phyloP scores from a whole-genome alignment of 1,140 invertebrate genomes.

The Hyposmocoma kahamanoa region DNA sequence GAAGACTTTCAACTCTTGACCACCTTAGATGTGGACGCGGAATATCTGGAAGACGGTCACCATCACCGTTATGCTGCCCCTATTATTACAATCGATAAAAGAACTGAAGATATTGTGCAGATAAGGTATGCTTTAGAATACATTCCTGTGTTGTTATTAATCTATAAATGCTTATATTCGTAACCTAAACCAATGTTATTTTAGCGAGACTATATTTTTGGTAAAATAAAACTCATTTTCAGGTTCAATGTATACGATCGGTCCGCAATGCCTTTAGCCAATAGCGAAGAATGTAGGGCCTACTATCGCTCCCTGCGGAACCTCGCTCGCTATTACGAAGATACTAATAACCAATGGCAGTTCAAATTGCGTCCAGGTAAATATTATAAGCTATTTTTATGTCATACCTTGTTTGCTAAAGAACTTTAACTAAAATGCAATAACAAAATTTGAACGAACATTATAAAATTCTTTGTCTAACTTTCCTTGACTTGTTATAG shows the following conservation, averaged over 20 bases:
- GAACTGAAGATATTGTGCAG: conserved; percentile 70
- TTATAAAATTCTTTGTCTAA: neutral
- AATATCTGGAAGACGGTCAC: conserved; percentile 77
- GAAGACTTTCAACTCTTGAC: conserved; percentile 75
- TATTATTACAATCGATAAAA: conserved; percentile 69
- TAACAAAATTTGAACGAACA: neutral
- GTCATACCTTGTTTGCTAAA: neutral
- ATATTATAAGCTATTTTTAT: conserved; percentile 8
- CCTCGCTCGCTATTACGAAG: conserved; percentile 74
- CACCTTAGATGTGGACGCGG: conserved; percentile 74
- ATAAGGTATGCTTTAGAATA: conserved; percentile 55
- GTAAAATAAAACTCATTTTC: too few relatives aligned
- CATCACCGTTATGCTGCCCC: conserved; percentile 72
- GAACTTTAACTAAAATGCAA: neutral
- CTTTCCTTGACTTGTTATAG: conserved; percentile 26
- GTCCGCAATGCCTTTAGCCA: conserved; percentile 74
- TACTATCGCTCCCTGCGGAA: conserved; percentile 78
- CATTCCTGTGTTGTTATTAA: too few relatives aligned
- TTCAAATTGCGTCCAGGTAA: conserved; percentile 79
- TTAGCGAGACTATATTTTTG: too few relatives aligned
- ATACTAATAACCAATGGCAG: conserved; percentile 71
- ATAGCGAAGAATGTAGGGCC: conserved; percentile 62
- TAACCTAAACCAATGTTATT: too few relatives aligned
- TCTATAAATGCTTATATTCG: too few relatives aligned
- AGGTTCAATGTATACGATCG: conserved; percentile 83